Base-by-base conservation (phyloP, 1,140 invertebrate species). In the Linepithema humile region DNA sequence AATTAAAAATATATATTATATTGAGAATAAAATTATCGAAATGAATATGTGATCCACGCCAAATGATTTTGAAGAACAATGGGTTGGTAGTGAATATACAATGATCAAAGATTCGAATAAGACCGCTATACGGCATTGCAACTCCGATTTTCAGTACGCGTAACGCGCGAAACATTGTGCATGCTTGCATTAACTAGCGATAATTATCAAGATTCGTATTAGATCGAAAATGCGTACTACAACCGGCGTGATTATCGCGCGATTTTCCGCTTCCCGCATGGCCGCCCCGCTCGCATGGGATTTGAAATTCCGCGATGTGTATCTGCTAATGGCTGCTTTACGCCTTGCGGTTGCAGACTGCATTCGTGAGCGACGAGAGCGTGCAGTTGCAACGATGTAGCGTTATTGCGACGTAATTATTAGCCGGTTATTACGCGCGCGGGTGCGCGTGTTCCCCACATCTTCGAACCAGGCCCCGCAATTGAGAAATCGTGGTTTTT, bases 241-340 rank as follows among this genome's bases (percentile, higher is more conserved):
- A 70, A 55, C 45, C 38, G 50, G 75, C 64, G 50, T 17, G 45
- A 80, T 80, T 70, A 80, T 55, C 64, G 48, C 64, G 26, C 75
- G 75, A 80, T 80, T 80, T 80, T 80, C 64, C 75, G 64, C 75
- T 80, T 70, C 50, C 75, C 75, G 74, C 74, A 62, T 60, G 72
- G 40, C 72, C 72, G 48, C 62, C n/a, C 53, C 32, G 74, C 60
- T 80, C 64, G 64, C 75, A 15, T 43, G 48, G 48, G 48, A 70
- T 80, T 80, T 69, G 64, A 80, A 80, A 80, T 70, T 80, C 64
- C 48, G 64, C 75, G 75, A 80, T 80, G 75, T 70, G 75, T 80
- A 80, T 80, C 75, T 80, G 23, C 48, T 80, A 80, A 80, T 70
- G 64, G 75, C 48, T 70, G 64, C 62, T 80, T 80, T 69, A 80